phyloP scores from a whole-genome alignment of 2,113 vertebrate species.

The Barnardius zonarius region DNA sequence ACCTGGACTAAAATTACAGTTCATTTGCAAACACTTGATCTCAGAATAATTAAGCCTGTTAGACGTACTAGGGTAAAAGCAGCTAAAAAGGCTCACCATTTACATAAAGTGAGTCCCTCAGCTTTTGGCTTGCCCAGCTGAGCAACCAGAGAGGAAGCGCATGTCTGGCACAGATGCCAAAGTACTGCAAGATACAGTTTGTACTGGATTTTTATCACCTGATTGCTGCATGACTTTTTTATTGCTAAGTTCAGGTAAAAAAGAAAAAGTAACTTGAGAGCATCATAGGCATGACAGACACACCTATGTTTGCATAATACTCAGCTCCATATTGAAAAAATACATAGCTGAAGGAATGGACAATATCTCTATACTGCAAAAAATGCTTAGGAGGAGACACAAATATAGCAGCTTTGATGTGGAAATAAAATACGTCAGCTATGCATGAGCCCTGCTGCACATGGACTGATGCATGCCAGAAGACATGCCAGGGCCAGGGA shows the following conservation, averaged over 20 bases:
- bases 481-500: not conserved
- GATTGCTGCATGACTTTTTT: not conserved
- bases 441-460: accelerated
- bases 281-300: not conserved
- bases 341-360: not conserved
- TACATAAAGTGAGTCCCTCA: not conserved
- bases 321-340: not conserved
- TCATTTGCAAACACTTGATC: constrained; percentile 25
- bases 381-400: not conserved
- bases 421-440: not conserved
- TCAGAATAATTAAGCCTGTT: not conserved
- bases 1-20: constrained; percentile 21
- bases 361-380: not conserved
- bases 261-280: not conserved
- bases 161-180: not conserved
- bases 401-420: not conserved
- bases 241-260: not conserved
- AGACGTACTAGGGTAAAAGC: not conserved
- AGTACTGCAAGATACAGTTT: not conserved
- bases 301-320: not conserved
- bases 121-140: not conserved
- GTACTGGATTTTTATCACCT: not conserved
- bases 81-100: not conserved
- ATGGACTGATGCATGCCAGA: not conserved
- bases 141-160: not conserved